Evolutionary conservation across 2,888 invertebrate species (phyloP).

Genomic region (Empis stercorea): DNA sequence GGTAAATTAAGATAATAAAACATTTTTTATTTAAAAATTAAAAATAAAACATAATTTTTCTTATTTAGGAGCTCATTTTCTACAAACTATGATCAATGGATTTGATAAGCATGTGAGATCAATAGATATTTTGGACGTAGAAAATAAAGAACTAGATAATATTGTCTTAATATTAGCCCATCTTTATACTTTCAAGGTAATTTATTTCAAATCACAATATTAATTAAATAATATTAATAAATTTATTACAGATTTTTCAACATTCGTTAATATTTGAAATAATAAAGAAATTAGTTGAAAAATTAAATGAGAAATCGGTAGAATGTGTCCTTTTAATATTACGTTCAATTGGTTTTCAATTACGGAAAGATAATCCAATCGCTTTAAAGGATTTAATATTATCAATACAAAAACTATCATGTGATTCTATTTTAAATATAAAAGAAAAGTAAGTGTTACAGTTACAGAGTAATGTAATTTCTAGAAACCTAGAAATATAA

Average conservation of each 20-base stretch:
- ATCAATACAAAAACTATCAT: constrained; percentile 48
- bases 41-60: background rate
- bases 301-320: constrained; percentile 60
- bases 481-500: too few relatives aligned
- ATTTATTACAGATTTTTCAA: constrained; percentile 53
- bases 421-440: constrained; percentile 28
- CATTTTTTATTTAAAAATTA: background rate
- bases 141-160: constrained; percentile 74
- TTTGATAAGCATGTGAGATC: constrained; percentile 46
- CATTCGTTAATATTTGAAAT: constrained; percentile 68
- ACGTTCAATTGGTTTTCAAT: constrained; percentile 65
- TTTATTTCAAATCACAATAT: too few relatives aligned
- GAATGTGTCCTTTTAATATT: constrained; percentile 70
- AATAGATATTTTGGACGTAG: constrained; percentile 41
- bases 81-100: constrained; percentile 57
- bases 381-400: constrained; percentile 64
- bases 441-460: constrained; percentile 38
- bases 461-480: too few relatives aligned
- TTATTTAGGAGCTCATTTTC: constrained; percentile 53
- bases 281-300: constrained; percentile 48
- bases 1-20: constrained; percentile 29
- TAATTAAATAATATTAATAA: background rate
- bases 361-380: constrained; percentile 76
- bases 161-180: constrained; percentile 61
- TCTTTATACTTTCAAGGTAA: constrained; percentile 77